Percentiles rank a stretch among this genome's conserved stretches.
Conservation (phyloP, 1,140 invertebrate species). For the Drosophila melanica region DNA sequence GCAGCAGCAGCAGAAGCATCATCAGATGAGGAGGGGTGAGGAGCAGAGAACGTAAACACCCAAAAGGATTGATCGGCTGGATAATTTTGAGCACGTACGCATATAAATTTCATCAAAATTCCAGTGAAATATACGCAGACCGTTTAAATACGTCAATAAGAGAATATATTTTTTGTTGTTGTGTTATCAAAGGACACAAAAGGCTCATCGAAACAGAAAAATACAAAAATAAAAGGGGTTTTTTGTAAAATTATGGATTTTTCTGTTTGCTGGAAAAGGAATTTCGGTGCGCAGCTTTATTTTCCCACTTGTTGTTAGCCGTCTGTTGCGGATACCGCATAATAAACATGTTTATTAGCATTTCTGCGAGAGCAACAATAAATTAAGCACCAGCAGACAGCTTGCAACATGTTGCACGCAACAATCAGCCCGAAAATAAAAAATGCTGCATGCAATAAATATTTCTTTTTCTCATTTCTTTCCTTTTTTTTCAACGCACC, state of each 20-base stretch:
- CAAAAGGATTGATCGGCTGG: constrained; percentile 78
- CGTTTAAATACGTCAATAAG: constrained; percentile 66
- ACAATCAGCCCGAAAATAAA: constrained; percentile 58
- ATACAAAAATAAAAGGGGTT: constrained; percentile 29
- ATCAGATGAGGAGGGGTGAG: neutral
- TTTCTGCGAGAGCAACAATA: constrained; percentile 61
- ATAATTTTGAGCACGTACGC: constrained; percentile 82
- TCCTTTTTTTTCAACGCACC: neutral
- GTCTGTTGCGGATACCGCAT: constrained; percentile 49
- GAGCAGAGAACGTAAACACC: constrained; percentile 5
- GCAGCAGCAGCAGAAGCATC: neutral
- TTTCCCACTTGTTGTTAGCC: constrained; percentile 56
- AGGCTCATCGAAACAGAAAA: constrained; percentile 11
- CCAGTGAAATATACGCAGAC: constrained; percentile 63
- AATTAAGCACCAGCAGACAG: constrained; percentile 50
- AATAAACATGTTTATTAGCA: constrained; percentile 83
- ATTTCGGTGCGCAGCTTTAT: constrained; percentile 49
- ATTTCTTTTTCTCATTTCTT: constrained; percentile 1
- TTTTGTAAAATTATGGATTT: constrained; percentile 75
- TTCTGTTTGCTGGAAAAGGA: constrained; percentile 33
- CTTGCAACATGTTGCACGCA: constrained; percentile 78
- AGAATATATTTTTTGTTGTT: constrained; percentile 6
- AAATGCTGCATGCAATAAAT: constrained; percentile 56
- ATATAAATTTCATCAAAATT: constrained; percentile 83
- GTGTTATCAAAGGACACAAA: constrained; percentile 44